A percentile compares a stretch with the other conserved stretches of the same genome.
Evolutionary conservation across 2,113 vertebrate species (phyloP).

Genomic region (Lycaon pictus): DNA sequence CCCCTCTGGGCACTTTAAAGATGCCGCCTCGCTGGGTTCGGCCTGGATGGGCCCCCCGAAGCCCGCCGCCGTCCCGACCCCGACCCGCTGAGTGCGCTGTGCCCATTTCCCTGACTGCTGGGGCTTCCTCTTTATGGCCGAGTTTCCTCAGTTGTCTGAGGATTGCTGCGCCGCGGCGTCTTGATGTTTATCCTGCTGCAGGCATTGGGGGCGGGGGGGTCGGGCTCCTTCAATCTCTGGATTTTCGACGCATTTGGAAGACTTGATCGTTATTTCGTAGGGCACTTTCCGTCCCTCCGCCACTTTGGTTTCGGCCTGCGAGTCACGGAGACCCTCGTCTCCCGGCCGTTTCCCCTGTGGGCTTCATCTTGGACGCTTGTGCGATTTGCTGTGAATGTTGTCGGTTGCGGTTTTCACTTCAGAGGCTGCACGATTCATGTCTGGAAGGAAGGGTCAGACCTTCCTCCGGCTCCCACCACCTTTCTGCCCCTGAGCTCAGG

Average conservation of each 20-base stretch:
- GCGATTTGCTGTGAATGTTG: neutral
- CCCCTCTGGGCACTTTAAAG: neutral
- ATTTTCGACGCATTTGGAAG: neutral
- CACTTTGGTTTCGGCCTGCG: fast-evolving
- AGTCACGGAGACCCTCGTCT: fast-evolving
- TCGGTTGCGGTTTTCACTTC: too few species aligned
- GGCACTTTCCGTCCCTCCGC: neutral
- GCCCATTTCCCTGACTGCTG: neutral
- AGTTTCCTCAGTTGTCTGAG: fast-evolving
- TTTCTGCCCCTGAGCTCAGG: too few species aligned
- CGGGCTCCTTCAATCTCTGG: neutral
- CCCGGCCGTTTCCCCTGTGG: neutral
- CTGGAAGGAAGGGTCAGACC: neutral
- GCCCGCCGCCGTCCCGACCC: too few species aligned
- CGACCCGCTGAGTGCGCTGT: neutral
- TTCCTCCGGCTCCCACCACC: neutral
- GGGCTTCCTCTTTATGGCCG: neutral
- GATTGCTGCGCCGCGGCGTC: neutral
- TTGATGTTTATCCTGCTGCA: neutral
- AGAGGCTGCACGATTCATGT: neutral
- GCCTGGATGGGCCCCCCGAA: neutral
- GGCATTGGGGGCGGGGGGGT: too few species aligned
- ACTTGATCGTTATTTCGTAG: fast-evolving
- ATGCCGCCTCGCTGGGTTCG: neutral
- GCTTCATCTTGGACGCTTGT: neutral